Conservation (phyloP, 2,113 vertebrate genomes). For the Nannospalax galili region DNA sequence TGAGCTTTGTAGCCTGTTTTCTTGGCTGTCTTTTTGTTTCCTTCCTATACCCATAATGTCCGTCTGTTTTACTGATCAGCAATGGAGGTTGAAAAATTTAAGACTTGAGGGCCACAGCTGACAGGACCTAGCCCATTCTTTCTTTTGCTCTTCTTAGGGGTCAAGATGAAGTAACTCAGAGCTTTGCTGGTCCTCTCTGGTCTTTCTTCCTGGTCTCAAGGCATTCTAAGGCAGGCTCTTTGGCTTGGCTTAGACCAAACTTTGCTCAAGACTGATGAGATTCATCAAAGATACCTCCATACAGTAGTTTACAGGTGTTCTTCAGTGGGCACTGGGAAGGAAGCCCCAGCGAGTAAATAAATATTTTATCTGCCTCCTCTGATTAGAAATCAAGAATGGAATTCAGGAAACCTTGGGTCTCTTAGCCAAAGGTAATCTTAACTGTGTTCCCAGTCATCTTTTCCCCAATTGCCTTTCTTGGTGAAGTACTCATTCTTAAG, state of each 20-base stretch:
- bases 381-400: slow-evolving; percentile 25
- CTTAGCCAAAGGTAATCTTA: slow-evolving; percentile 16
- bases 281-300: neutral
- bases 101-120: neutral
- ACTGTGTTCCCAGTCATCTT: neutral
- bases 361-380: neutral
- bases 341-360: neutral
- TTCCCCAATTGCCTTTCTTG: neutral
- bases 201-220: slow-evolving; percentile 22
- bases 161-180: neutral
- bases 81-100: neutral
- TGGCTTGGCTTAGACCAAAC: neutral
- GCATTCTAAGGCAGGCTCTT: neutral
- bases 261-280: slow-evolving; percentile 3
- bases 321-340: neutral
- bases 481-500: slow-evolving; percentile 1
- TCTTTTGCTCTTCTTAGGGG: neutral
- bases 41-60: neutral
- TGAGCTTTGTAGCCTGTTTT: neutral
- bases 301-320: neutral
- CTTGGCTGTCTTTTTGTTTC: slow-evolving; percentile 1
- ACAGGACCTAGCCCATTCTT: neutral
- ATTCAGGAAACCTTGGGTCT: slow-evolving; percentile 1
- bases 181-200: neutral
- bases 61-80: neutral